A percentile compares a stretch with the other conserved stretches of the same genome.
These are phyloP conservation scores for Heliconius erato DNA, from an alignment of 2,888 invertebrate species.

Conservation along the genomic window DNA sequence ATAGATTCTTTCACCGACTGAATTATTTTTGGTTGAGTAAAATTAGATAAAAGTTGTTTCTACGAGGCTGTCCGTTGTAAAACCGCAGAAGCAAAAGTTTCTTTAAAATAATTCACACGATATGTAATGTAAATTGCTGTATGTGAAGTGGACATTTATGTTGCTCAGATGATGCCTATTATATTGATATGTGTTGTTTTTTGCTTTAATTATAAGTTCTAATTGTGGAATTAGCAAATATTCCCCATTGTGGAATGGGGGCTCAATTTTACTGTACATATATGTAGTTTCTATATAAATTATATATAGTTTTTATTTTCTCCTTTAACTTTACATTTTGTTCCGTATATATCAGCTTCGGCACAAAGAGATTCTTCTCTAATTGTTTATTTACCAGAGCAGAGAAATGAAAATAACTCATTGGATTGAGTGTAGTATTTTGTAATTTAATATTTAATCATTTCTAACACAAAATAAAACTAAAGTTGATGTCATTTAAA, in stretches of 20 bases:
- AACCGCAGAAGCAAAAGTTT: too few relatives aligned
- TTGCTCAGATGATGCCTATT: neutral
- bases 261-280: neutral
- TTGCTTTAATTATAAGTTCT: neutral
- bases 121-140: neutral
- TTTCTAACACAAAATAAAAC: neutral
- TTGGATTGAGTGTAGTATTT: neutral
- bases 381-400: too few relatives aligned
- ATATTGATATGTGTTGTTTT: too few relatives aligned
- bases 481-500: neutral
- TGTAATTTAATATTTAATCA: too few relatives aligned
- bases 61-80: too few relatives aligned
- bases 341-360: neutral
- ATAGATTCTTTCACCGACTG: slow-evolving; percentile 55
- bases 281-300: neutral
- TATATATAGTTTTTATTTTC: neutral
- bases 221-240: too few relatives aligned
- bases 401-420: neutral
- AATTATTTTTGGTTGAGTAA: slow-evolving; percentile 50
- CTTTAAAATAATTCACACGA: neutral
- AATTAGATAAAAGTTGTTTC: neutral
- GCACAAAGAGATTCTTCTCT: neutral
- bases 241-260: too few relatives aligned
- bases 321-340: too few relatives aligned
- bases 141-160: neutral